Evolutionary conservation across 2,113 vertebrate species (phyloP).

Genomic region (Alces alces): DNA sequence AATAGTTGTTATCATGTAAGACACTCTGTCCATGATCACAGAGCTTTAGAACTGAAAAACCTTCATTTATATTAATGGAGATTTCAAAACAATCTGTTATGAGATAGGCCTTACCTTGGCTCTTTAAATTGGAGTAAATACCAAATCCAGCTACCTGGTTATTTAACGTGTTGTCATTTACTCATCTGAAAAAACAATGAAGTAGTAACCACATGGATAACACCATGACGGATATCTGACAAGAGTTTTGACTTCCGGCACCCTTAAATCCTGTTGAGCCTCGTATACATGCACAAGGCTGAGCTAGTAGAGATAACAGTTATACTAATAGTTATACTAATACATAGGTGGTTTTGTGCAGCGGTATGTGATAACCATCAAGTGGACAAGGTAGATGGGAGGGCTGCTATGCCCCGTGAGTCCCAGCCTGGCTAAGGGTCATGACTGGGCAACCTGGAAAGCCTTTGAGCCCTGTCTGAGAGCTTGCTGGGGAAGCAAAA

Average conservation of each 20-base stretch:
- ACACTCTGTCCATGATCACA: neutral
- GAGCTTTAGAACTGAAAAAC: neutral
- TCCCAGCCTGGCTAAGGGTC: neutral
- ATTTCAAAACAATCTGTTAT: neutral
- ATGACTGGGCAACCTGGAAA: neutral
- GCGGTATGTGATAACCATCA: neutral
- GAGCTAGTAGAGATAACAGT: neutral
- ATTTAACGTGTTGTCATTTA: neutral
- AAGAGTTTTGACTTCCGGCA: neutral
- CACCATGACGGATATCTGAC: neutral
- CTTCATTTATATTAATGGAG: neutral
- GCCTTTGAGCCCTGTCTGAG: neutral
- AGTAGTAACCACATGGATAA: neutral
- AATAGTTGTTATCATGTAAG: neutral
- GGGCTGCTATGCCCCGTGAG: fast-evolving
- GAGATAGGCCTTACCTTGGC: neutral
- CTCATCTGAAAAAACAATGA: neutral
- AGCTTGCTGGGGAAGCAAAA: neutral
- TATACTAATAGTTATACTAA: neutral
- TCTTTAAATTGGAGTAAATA: neutral
- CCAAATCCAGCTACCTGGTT: neutral
- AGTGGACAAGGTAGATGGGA: neutral
- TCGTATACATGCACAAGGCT: neutral
- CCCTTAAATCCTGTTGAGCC: neutral
- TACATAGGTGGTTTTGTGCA: too few species aligned